These are phyloP conservation scores for Corapipo altera DNA, from an alignment of 2,113 vertebrate species.

Conservation along the genomic window DNA sequence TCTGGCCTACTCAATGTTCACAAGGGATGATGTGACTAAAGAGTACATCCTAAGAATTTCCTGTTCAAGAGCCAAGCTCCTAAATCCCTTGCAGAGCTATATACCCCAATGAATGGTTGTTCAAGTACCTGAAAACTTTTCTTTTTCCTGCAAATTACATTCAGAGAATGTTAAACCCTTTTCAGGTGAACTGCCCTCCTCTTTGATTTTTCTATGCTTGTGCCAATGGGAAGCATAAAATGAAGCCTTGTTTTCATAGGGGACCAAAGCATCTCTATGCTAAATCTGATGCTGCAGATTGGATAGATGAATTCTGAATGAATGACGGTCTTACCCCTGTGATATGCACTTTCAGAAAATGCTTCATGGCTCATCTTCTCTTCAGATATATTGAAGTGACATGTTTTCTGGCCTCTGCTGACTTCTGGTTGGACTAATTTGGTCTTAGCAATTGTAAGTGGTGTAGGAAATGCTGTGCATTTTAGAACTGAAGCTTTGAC, in stretches of 20 bases:
- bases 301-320: not conserved
- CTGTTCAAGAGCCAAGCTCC: not conserved
- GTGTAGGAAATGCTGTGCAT: not conserved
- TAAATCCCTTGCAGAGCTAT: not conserved
- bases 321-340: not conserved
- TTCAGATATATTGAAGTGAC: slow-evolving; percentile 8
- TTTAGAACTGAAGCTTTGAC: slow-evolving; percentile 25
- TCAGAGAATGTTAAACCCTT: not conserved
- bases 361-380: not conserved
- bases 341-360: not conserved
- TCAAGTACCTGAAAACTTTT: not conserved
- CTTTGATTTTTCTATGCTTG: not conserved
- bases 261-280: not conserved
- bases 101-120: not conserved
- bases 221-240: not conserved
- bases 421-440: slow-evolving; percentile 20
- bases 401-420: not conserved
- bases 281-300: not conserved
- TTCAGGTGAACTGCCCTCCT: not conserved
- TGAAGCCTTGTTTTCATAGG: not conserved
- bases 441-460: not conserved
- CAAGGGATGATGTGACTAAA: not conserved
- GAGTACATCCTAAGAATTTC: not conserved
- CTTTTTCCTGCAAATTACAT: not conserved
- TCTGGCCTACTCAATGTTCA: not conserved